Percentiles rank a stretch among this genome's conserved stretches.
phyloP scores from a whole-genome alignment of 2,797 vertebrate species.

The Oceanodroma leucorhoa region DNA sequence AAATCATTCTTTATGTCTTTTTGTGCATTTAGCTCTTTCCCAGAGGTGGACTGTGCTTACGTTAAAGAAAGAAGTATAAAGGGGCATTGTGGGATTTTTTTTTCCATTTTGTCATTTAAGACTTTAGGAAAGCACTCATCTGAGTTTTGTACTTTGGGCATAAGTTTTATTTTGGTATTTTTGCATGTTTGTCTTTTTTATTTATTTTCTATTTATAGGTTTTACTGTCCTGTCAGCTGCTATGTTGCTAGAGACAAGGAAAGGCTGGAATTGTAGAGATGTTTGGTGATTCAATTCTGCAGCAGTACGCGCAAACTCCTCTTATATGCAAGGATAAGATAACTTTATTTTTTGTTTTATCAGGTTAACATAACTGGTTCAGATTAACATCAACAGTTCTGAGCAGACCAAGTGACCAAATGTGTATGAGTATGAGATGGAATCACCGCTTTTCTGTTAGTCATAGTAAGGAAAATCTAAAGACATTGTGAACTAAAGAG shows the following conservation, averaged over 20 bases:
- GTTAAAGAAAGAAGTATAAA: background rate
- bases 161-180: fast-evolving
- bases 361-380: background rate
- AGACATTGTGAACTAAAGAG: background rate
- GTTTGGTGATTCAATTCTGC: background rate
- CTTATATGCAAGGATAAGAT: fast-evolving
- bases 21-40: background rate
- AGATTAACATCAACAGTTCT: background rate
- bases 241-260: background rate
- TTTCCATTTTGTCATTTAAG: background rate
- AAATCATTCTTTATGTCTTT: background rate
- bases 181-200: background rate
- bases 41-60: background rate
- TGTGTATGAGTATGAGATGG: background rate
- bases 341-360: background rate
- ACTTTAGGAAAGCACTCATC: background rate
- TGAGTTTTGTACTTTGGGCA: background rate
- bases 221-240: background rate
- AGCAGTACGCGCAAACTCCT: background rate
- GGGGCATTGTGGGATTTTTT: fast-evolving
- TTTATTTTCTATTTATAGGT: background rate
- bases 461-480: background rate
- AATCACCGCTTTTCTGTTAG: background rate
- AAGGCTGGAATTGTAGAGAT: background rate
- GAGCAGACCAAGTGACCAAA: background rate